Percentiles rank a stretch among this genome's conserved stretches.
These are phyloP conservation scores for Steinernema feltiae DNA, from an alignment of 1,140 invertebrate species.

Conservation along the genomic window DNA sequence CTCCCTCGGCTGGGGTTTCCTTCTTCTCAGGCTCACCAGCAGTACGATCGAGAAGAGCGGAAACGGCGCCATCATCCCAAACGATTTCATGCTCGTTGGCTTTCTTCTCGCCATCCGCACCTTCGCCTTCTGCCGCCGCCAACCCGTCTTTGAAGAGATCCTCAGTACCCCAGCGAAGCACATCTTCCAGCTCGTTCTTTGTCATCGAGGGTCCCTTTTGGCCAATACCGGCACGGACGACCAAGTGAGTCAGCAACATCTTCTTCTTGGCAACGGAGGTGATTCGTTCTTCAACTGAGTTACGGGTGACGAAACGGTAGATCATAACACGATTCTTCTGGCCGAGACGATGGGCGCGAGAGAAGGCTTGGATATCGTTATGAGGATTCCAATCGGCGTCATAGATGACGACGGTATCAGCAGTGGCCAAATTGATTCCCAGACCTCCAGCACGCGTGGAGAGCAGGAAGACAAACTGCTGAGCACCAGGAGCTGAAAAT, in stretches of 20 bases:
- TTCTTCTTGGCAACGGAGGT: slow-evolving; percentile 78
- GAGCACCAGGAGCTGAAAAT: slow-evolving; percentile 68
- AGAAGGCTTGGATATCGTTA: slow-evolving; percentile 98
- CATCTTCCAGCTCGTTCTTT: slow-evolving; percentile 98
- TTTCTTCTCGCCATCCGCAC: slow-evolving; percentile 51
- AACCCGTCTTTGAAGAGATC: slow-evolving; percentile 83
- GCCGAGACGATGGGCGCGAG: slow-evolving; percentile 94
- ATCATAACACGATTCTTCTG: slow-evolving; percentile 99
- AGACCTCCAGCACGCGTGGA: slow-evolving; percentile 96
- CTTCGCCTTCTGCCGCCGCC: slow-evolving; percentile 46
- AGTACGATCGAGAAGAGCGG: slow-evolving; percentile 79
- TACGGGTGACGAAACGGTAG: slow-evolving; percentile 97
- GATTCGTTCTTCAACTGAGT: slow-evolving; percentile 96
- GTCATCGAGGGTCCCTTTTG: slow-evolving; percentile 79
- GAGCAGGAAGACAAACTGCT: slow-evolving; percentile 91
- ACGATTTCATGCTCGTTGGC: slow-evolving; percentile 68
- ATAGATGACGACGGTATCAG: slow-evolving; percentile 98
- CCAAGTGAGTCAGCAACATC: slow-evolving; percentile 99
- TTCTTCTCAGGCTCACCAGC: slow-evolving; percentile 40
- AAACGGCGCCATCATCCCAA: slow-evolving; percentile 92
- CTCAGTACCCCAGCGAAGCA: slow-evolving; percentile 95
- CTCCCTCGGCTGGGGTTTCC: slow-evolving; percentile 59
- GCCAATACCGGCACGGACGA: slow-evolving; percentile 89
- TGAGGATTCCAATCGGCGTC: slow-evolving; percentile 99
- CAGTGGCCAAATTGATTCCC: slow-evolving; percentile 97